These are phyloP conservation scores for Mastacembelus armatus DNA, from an alignment of 2,797 vertebrate species.

Conservation along the genomic window DNA sequence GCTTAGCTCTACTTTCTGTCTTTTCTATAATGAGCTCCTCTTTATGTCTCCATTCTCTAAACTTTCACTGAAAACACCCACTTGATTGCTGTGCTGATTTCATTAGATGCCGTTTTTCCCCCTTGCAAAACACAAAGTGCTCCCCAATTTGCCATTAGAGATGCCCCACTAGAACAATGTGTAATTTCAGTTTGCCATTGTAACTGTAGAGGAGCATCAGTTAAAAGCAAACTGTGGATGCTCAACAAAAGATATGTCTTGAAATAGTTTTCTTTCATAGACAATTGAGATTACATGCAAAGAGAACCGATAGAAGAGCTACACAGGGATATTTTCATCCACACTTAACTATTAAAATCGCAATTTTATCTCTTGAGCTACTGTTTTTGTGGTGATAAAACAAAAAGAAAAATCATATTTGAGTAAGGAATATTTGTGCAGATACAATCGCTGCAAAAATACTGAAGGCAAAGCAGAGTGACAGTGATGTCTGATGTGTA, in stretches of 20 bases:
- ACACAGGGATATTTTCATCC: not conserved
- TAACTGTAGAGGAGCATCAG: slow-evolving; percentile 45
- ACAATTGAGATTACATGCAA: slow-evolving; percentile 28
- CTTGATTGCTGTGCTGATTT: slow-evolving; percentile 54
- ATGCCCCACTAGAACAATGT: slow-evolving; percentile 53
- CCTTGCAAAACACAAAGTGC: slow-evolving; percentile 52
- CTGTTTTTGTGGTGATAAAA: not conserved
- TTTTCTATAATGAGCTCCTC: slow-evolving; percentile 29
- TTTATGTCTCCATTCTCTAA: slow-evolving; percentile 43
- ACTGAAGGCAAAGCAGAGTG: not conserved
- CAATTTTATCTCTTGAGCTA: slow-evolving; percentile 3
- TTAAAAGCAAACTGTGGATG: slow-evolving; percentile 40
- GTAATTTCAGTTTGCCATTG: slow-evolving; percentile 63
- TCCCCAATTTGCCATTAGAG: slow-evolving; percentile 59
- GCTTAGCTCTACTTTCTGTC: slow-evolving; percentile 30
- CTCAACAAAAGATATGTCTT: slow-evolving; percentile 30
- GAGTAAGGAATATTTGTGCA: not conserved
- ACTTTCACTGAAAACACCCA: slow-evolving; percentile 46
- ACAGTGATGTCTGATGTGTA: not conserved
- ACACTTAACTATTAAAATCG: not conserved
- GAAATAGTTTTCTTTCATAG: slow-evolving; percentile 18
- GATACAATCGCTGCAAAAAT: no score
- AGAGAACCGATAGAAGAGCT: slow-evolving; percentile 11
- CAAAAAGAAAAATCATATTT: slow-evolving; percentile 7
- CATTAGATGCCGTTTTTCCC: slow-evolving; percentile 60